phyloP scores from a whole-genome alignment of 2,888 invertebrate species.

The Nomada fabriciana region DNA sequence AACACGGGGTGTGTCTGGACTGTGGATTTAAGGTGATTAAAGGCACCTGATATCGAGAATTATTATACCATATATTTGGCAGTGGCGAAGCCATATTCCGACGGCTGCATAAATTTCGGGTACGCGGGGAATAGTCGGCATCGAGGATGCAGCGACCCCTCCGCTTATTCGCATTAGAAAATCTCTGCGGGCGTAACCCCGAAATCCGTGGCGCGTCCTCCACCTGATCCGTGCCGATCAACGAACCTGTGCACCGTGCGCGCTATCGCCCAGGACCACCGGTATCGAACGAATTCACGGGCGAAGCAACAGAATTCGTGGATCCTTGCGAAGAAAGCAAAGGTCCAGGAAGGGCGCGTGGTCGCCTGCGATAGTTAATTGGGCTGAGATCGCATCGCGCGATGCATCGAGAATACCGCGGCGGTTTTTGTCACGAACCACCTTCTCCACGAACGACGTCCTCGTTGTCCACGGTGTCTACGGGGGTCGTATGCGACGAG shows the following conservation, averaged over 20 bases:
- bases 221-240: no score
- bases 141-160: background rate
- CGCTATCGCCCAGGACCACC: background rate
- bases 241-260: slow-evolving; percentile 9
- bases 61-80: slow-evolving; percentile 82
- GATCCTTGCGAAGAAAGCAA: background rate
- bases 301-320: background rate
- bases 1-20: slow-evolving; percentile 79
- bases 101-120: slow-evolving; percentile 74
- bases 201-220: background rate
- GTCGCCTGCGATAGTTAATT: slow-evolving; percentile 50
- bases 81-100: slow-evolving; percentile 74
- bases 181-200: no score
- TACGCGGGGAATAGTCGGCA: slow-evolving; percentile 51
- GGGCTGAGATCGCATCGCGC: slow-evolving; percentile 64
- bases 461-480: background rate
- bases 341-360: slow-evolving; percentile 3
- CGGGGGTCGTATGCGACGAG: slow-evolving; percentile 22
- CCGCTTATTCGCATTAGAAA: slow-evolving; percentile 10
- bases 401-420: slow-evolving; percentile 45
- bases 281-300: background rate
- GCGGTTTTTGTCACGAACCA: slow-evolving; percentile 72
- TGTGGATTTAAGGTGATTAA: slow-evolving; percentile 84
- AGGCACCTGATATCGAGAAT: slow-evolving; percentile 84
- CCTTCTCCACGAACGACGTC: slow-evolving; percentile 23